Percentiles rank a stretch among this genome's conserved stretches.
These are phyloP conservation scores for Scaptomyza polygonia DNA, from an alignment of 2,888 invertebrate species.

Conservation along the genomic window DNA sequence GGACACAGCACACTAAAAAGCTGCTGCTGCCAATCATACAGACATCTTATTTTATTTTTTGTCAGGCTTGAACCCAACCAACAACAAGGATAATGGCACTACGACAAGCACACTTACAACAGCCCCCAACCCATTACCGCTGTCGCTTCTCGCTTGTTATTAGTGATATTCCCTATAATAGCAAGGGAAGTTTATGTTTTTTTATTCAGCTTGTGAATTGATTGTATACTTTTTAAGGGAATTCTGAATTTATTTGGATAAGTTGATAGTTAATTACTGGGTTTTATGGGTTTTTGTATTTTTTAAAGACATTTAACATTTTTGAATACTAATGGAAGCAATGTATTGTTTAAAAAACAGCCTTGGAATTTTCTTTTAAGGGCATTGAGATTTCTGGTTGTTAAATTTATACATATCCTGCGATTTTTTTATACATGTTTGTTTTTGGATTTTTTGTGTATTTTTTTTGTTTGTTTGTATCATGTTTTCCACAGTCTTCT, in stretches of 20 bases:
- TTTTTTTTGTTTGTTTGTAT: constrained; percentile 22
- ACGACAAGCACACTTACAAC: constrained; percentile 57
- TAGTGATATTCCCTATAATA: constrained; percentile 16
- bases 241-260: no score
- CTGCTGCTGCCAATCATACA: constrained; percentile 78
- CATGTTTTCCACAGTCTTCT: constrained; percentile 40
- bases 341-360: not conserved
- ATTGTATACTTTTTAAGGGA: no score
- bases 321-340: not conserved
- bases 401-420: not conserved
- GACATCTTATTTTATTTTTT: constrained; percentile 42
- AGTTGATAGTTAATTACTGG: no score
- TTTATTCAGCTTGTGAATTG: not conserved
- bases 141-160: constrained; percentile 18
- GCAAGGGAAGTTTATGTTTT: constrained; percentile 12
- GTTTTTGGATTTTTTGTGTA: constrained; percentile 39
- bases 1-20: constrained; percentile 69
- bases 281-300: not conserved
- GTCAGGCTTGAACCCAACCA: constrained; percentile 42
- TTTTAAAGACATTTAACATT: no score
- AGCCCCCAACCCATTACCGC: constrained; percentile 19
- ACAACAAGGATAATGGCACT: constrained; percentile 60
- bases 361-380: not conserved
- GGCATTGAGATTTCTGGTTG: constrained; percentile 10
- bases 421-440: constrained; percentile 28